These are phyloP conservation scores for Capitulum mitella DNA, from an alignment of 2,888 invertebrate genomes.

Conservation along the genomic window DNA sequence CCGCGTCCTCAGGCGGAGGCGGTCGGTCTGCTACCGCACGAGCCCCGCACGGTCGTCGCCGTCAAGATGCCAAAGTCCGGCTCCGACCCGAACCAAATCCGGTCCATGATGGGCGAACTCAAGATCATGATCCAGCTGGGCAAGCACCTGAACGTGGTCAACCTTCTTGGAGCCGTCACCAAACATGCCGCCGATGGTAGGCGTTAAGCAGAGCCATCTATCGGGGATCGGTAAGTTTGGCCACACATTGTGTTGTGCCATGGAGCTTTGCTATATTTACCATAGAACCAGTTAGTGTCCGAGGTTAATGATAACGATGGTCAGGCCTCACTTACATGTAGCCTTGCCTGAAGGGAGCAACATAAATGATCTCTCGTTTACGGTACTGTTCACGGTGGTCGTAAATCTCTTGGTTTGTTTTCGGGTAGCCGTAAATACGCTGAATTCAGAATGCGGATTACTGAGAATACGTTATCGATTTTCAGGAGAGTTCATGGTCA, in stretches of 20 bases:
- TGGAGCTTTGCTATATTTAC: no score
- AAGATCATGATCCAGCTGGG: slow-evolving; percentile 95
- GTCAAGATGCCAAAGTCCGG: slow-evolving; percentile 92
- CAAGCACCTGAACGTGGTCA: slow-evolving; percentile 88
- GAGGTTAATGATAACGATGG: no score
- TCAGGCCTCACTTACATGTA: no score
- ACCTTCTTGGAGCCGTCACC: slow-evolving; percentile 88
- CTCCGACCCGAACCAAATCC: slow-evolving; percentile 73
- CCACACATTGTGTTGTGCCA: no score
- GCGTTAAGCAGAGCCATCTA: slow-evolving; percentile 2
- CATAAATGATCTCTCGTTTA: no score
- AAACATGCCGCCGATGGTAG: slow-evolving; percentile 80
- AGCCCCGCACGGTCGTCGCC: slow-evolving; percentile 66
- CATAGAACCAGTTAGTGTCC: no score
- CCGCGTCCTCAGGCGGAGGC: slow-evolving; percentile 79
- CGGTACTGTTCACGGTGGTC: no score
- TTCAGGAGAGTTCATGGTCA: slow-evolving; percentile 75
- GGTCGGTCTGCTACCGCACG: slow-evolving; percentile 59
- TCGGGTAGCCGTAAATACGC: no score
- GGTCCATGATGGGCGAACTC: slow-evolving; percentile 80
- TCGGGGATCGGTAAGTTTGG: background rate
- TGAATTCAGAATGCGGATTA: no score
- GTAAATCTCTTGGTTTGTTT: no score
- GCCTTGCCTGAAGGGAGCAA: no score
- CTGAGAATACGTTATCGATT: no score